Percentiles rank a stretch among this genome's conserved stretches.
Evolutionary conservation across 1,140 invertebrate genomes (phyloP).

Genomic region (Dinothrombium tinctorium): DNA sequence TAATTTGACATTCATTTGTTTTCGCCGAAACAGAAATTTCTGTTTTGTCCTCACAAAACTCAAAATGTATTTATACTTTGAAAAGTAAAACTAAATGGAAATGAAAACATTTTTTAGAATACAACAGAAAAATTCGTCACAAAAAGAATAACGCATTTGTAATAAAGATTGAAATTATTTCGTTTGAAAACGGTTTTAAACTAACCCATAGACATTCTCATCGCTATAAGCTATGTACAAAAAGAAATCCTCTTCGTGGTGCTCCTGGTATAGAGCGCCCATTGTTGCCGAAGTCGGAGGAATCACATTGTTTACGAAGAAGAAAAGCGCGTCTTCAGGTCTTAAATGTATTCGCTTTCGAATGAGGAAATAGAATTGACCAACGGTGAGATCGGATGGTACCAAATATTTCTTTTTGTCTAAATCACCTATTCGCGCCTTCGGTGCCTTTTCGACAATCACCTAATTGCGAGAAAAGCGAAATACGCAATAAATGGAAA

Average conservation of each 20-base stretch:
- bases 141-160: too few relatives aligned
- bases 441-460: slow-evolving; percentile 97
- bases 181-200: too few relatives aligned
- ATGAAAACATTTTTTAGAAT: too few relatives aligned
- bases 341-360: slow-evolving; percentile 84
- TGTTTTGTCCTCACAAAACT: too few relatives aligned
- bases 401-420: slow-evolving; percentile 99
- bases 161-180: too few relatives aligned
- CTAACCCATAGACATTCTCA: slow-evolving; percentile 81
- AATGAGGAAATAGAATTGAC: slow-evolving; percentile 98
- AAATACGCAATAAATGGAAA: too few relatives aligned
- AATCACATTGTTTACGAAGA: slow-evolving; percentile 99
- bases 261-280: slow-evolving; percentile 97
- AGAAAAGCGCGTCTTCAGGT: slow-evolving; percentile 95
- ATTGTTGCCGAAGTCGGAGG: slow-evolving; percentile 96
- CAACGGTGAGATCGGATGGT: slow-evolving; percentile 92
- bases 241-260: slow-evolving; percentile 98
- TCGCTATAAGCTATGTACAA: slow-evolving; percentile 98
- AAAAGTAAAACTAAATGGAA: too few relatives aligned
- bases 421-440: slow-evolving; percentile 86
- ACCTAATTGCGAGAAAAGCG: slow-evolving; percentile 35
- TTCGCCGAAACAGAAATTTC: too few relatives aligned
- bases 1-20: too few relatives aligned
- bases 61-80: too few relatives aligned
- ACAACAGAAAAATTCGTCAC: too few relatives aligned